Conservation (phyloP, 2,113 vertebrate genomes). For the Anarrhichthys ocellatus region DNA sequence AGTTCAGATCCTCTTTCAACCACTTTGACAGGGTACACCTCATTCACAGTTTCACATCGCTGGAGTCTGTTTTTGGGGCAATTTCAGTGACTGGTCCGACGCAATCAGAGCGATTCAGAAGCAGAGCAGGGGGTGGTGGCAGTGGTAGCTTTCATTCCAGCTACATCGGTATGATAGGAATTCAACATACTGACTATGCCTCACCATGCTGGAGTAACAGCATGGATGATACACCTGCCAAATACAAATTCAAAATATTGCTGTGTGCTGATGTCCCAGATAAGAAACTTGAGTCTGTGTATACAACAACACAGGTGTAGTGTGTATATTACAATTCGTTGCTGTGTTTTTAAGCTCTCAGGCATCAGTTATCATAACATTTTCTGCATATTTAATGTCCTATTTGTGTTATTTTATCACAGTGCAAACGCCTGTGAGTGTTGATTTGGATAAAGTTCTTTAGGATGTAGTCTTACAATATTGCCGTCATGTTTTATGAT, state of each 20-base stretch:
- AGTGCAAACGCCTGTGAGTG: not conserved
- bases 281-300: not conserved
- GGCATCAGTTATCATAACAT: not conserved
- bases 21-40: conserved; percentile 96
- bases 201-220: not conserved
- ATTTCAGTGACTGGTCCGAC: conserved; percentile 11
- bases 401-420: conserved; percentile 7
- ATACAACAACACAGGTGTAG: not conserved
- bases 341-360: not conserved
- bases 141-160: conserved; percentile 16
- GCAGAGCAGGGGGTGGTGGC: not conserved
- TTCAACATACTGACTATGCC: not conserved
- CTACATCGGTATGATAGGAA: not conserved
- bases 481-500: not conserved
- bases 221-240: conserved; percentile 1
- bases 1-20: conserved; percentile 98
- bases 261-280: not conserved
- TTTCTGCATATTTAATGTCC: not conserved
- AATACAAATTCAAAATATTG: not conserved
- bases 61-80: not conserved
- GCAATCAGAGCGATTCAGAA: not conserved
- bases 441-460: not conserved
- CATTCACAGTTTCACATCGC: not conserved
- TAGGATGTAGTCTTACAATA: not conserved
- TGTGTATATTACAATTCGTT: not conserved